phyloP scores from a whole-genome alignment of 2,888 invertebrate species.

The Smittia aterrima region DNA sequence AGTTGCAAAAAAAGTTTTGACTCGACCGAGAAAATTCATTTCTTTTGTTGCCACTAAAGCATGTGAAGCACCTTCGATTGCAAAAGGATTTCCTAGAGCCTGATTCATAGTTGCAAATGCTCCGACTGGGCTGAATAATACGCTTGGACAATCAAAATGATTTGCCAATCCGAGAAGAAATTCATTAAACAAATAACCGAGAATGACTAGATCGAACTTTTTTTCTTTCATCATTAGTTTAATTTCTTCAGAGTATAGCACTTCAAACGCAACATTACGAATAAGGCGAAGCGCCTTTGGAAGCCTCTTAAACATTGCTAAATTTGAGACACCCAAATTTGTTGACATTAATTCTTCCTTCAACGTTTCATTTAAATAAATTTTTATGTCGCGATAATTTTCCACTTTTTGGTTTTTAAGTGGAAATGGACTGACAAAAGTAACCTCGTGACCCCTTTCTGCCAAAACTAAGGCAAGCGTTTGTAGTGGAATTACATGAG shows the following conservation, averaged over 20 bases:
- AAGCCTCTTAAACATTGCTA: not conserved
- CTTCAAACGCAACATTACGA: not conserved
- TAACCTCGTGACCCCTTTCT: slow-evolving; percentile 51
- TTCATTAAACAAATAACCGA: slow-evolving; percentile 49
- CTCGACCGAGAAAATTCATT: slow-evolving; percentile 11
- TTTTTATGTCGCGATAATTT: slow-evolving; percentile 21
- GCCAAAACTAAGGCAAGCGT: slow-evolving; percentile 48
- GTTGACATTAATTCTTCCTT: not conserved
- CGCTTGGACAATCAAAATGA: slow-evolving; percentile 49
- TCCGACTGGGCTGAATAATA: slow-evolving; percentile 47
- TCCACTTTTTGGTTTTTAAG: not conserved
- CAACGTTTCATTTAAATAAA: not conserved
- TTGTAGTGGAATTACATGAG: slow-evolving; percentile 52
- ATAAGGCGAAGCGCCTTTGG: not conserved
- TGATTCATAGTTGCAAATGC: slow-evolving; percentile 46
- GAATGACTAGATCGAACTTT: slow-evolving; percentile 48
- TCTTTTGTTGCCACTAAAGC: not conserved
- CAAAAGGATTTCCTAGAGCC: slow-evolving; percentile 32
- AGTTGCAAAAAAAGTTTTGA: not conserved
- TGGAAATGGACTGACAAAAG: not conserved
- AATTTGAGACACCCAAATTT: not conserved
- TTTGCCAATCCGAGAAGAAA: slow-evolving; percentile 49
- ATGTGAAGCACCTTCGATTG: slow-evolving; percentile 40
- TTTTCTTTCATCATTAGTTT: slow-evolving; percentile 43
- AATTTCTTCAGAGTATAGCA: not conserved